Percentiles rank a stretch among this genome's conserved stretches.
Evolutionary conservation across 2,888 invertebrate genomes (phyloP).

Genomic region (Cheilosia urbana): DNA sequence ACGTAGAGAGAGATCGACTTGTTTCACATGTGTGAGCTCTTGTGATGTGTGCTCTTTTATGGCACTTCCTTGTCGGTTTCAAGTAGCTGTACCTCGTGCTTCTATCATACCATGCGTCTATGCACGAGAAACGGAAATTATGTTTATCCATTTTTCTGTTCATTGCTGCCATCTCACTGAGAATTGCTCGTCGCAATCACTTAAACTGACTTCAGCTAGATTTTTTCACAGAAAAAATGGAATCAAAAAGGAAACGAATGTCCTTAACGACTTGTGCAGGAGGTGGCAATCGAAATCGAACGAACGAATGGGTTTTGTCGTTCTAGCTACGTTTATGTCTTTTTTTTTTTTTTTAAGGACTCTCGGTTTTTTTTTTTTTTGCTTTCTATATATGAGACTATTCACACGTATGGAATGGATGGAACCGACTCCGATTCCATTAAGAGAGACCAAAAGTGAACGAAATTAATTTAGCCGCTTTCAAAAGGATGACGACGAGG

Average conservation of each 20-base stretch:
- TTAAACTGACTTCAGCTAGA: conserved; percentile 26
- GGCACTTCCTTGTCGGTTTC: conserved; percentile 22
- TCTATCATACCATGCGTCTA: conserved; percentile 20
- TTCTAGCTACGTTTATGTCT: conserved; percentile 1
- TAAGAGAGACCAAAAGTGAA: conserved; percentile 20
- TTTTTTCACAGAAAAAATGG: conserved; percentile 11
- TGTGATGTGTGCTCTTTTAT: background rate
- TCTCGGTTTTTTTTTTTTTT: conserved; percentile 6
- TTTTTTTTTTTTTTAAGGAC: conserved; percentile 54
- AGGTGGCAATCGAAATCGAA: conserved; percentile 59
- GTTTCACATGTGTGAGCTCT: conserved; percentile 54
- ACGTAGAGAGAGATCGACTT: conserved; percentile 18
- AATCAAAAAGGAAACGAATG: conserved; percentile 25
- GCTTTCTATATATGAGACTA: conserved; percentile 18
- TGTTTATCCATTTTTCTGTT: conserved; percentile 30
- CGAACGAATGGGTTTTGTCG: conserved; percentile 58
- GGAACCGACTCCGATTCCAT: conserved; percentile 35
- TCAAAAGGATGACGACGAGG: conserved; percentile 45
- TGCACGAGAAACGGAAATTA: conserved; percentile 46
- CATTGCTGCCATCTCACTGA: background rate
- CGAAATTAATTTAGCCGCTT: conserved; percentile 61
- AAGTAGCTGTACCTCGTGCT: conserved; percentile 50
- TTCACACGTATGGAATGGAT: background rate
- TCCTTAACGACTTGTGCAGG: conserved; percentile 52
- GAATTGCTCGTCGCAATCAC: conserved; percentile 28